These are phyloP conservation scores for Platalea minor DNA, from an alignment of 2,797 vertebrate genomes.

Conservation along the genomic window DNA sequence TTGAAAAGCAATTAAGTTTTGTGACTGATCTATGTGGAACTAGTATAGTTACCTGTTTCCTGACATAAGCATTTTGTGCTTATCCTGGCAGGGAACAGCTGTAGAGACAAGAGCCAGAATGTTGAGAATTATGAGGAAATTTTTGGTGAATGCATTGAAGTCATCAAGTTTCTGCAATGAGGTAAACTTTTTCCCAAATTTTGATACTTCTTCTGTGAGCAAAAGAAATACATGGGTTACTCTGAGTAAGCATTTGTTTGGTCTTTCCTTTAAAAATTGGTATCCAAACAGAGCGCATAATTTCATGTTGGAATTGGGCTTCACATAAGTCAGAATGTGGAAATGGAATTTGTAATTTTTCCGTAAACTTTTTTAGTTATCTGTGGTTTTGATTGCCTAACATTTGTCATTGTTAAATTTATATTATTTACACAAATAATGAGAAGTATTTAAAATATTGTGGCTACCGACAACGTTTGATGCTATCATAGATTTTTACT, in stretches of 20 bases:
- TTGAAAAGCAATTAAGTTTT: neutral
- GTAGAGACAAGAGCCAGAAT: slow-evolving; percentile 15
- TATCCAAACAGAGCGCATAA: accelerated
- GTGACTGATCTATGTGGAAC: neutral
- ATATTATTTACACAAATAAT: neutral
- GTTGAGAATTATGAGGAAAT: slow-evolving; percentile 26
- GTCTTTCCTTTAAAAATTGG: neutral
- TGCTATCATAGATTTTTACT: neutral
- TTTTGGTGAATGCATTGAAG: neutral
- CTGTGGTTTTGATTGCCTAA: neutral
- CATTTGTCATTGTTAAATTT: neutral
- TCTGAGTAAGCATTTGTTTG: neutral
- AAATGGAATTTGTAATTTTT: neutral
- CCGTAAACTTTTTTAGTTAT: neutral
- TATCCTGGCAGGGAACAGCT: neutral
- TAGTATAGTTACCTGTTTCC: neutral
- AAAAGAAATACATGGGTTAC: neutral
- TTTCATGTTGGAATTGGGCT: neutral
- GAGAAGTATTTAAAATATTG: neutral
- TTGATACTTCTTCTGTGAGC: neutral
- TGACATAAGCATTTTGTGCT: neutral
- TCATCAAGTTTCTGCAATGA: neutral
- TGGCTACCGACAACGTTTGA: neutral
- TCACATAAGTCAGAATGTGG: neutral
- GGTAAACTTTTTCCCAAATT: slow-evolving; percentile 21